A percentile compares a stretch with the other conserved stretches of the same genome.
Conservation (phyloP, 2,888 invertebrate genomes). For the Malacosoma neustria region DNA sequence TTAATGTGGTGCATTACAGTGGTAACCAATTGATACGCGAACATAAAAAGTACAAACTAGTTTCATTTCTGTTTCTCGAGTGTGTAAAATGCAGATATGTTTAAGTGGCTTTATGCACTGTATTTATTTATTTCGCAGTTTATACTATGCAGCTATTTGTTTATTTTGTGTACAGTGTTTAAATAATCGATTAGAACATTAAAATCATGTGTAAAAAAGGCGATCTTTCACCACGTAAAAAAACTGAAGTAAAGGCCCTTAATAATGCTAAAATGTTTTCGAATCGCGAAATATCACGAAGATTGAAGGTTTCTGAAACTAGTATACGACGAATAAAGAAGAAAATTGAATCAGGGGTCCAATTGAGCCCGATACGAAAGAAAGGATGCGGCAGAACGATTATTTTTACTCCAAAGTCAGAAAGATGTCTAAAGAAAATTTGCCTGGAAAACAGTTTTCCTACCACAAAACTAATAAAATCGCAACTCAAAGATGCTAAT, state of each 20-base stretch:
- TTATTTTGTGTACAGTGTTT: no score
- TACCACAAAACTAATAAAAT: constrained; percentile 2
- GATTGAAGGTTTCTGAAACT: background rate
- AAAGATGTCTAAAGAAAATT: constrained; percentile 3
- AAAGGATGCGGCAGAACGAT: constrained; percentile 1
- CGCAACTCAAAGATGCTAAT: no score
- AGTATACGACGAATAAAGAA: constrained; percentile 1
- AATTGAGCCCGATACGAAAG: background rate
- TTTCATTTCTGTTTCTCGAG: no score
- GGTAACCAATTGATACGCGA: no score
- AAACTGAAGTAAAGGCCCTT: background rate
- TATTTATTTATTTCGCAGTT: no score
- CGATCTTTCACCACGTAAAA: background rate
- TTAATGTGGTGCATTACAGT: no score
- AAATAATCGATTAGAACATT: constrained; percentile 1
- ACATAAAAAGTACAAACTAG: no score
- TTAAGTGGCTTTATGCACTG: no score
- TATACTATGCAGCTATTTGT: no score
- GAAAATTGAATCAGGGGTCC: constrained; percentile 16
- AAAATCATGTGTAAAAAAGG: background rate
- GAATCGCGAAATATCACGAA: background rate
- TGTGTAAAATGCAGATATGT: no score
- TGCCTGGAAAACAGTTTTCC: constrained; percentile 4
- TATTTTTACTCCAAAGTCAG: constrained; percentile 1
- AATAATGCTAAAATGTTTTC: no score